Percentiles rank a stretch among this genome's conserved stretches.
phyloP scores from a whole-genome alignment of 2,113 vertebrate genomes.

The Xiphophorus couchianus region DNA sequence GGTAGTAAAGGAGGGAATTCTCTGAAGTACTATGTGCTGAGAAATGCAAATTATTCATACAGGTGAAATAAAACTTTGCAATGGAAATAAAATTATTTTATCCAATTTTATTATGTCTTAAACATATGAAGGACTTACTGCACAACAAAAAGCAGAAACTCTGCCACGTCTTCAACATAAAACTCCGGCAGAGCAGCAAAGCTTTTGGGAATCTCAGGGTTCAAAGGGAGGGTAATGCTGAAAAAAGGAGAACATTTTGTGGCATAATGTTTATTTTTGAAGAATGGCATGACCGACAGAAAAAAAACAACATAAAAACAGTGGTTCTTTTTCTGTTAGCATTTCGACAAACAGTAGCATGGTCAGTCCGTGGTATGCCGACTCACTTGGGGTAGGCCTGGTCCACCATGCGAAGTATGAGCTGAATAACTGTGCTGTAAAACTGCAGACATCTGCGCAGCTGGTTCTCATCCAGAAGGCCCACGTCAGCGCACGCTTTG shows the following conservation, averaged over 20 bases:
- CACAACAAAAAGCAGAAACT: slow-evolving; percentile 99
- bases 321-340: background rate
- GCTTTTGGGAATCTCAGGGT: slow-evolving; percentile 92
- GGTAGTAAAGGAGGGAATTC: background rate
- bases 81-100: no score
- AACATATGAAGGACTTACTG: slow-evolving; percentile 86
- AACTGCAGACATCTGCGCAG: slow-evolving; percentile 96
- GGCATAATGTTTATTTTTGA: background rate
- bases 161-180: slow-evolving; percentile 98
- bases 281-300: background rate
- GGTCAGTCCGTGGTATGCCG: background rate
- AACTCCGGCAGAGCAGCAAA: slow-evolving; percentile 98
- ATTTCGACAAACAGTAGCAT: background rate
- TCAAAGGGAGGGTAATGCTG: slow-evolving; percentile 93
- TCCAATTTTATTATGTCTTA: background rate
- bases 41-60: background rate
- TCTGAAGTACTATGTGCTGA: background rate
- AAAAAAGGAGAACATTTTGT: background rate
- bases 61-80: no score
- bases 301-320: background rate
- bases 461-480: slow-evolving; percentile 95
- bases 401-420: slow-evolving; percentile 94
- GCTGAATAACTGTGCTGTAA: slow-evolving; percentile 97
- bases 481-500: slow-evolving; percentile 96
- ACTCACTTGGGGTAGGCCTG: slow-evolving; percentile 95